These are phyloP conservation scores for Agriopis marginaria DNA, from an alignment of 2,888 invertebrate genomes.

Conservation along the genomic window DNA sequence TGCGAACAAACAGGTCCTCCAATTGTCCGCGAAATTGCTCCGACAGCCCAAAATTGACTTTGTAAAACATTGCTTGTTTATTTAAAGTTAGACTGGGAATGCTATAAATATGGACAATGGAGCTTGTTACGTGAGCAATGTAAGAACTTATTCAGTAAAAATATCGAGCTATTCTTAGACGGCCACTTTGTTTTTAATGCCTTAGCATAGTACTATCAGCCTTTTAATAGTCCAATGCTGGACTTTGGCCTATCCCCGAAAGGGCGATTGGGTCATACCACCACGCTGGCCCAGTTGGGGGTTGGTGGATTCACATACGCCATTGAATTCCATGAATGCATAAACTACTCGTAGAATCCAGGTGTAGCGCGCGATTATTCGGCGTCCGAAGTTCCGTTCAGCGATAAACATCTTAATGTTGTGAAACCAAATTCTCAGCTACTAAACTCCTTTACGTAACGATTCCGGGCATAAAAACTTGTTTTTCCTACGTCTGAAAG, in stretches of 20 bases:
- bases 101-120: slow-evolving; percentile 54
- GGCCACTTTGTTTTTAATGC: slow-evolving; percentile 49
- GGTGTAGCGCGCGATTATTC: slow-evolving; percentile 19
- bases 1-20: slow-evolving; percentile 33
- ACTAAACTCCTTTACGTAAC: slow-evolving; percentile 42
- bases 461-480: slow-evolving; percentile 44
- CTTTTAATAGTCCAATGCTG: too few relatives aligned
- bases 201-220: too few relatives aligned
- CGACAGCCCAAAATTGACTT: slow-evolving; percentile 53
- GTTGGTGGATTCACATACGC: not conserved
- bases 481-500: slow-evolving; percentile 46
- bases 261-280: too few relatives aligned
- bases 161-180: slow-evolving; percentile 58
- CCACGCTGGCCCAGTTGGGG: too few relatives aligned
- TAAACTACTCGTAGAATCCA: slow-evolving; percentile 33
- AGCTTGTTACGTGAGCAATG: slow-evolving; percentile 59
- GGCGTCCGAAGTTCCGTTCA: slow-evolving; percentile 1
- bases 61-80: slow-evolving; percentile 53
- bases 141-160: slow-evolving; percentile 73
- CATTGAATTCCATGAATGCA: slow-evolving; percentile 45
- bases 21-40: slow-evolving; percentile 48
- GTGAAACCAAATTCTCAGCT: slow-evolving; percentile 38
- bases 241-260: too few relatives aligned
- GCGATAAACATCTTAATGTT: slow-evolving; percentile 33
- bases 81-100: slow-evolving; percentile 46